Conservation (phyloP, 2,888 invertebrate genomes). For the Stenchaetothrips biformis region DNA sequence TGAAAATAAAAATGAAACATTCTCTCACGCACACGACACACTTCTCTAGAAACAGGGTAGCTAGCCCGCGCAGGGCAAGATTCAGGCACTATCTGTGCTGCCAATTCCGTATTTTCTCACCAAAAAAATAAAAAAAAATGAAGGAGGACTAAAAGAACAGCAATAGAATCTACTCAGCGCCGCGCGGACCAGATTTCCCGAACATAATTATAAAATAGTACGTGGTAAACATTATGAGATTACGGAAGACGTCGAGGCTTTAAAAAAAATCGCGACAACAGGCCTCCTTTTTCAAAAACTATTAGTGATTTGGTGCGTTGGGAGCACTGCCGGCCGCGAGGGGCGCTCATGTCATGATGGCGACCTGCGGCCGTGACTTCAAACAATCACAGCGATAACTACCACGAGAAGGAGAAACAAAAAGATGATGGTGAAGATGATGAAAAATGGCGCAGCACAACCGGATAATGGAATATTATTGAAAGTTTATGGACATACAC, state of each 20-base stretch:
- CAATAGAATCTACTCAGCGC: too few species aligned
- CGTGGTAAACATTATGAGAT: background rate
- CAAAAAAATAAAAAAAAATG: too few species aligned
- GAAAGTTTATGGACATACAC: background rate
- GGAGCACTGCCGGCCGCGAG: too few species aligned
- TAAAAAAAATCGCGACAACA: background rate
- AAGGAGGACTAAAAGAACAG: too few species aligned
- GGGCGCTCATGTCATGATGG: too few species aligned
- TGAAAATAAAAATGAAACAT: conserved; percentile 1
- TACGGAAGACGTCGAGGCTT: background rate
- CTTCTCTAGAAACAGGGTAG: background rate
- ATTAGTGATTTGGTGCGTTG: too few species aligned
- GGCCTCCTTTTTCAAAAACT: too few species aligned
- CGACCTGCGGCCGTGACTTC: too few species aligned
- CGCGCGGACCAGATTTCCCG: too few species aligned
- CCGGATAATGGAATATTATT: conserved; percentile 6
- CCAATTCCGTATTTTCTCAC: too few species aligned
- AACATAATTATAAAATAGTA: too few species aligned
- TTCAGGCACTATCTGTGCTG: background rate
- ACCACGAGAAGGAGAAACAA: background rate
- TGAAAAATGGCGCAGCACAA: conserved; percentile 2
- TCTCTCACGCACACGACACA: conserved; percentile 9
- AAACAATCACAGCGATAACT: too few species aligned
- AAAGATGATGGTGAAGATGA: background rate
- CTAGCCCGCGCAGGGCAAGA: background rate